Evolutionary conservation across 2,113 vertebrate genomes (phyloP).

Genomic region (Morone saxatilis): DNA sequence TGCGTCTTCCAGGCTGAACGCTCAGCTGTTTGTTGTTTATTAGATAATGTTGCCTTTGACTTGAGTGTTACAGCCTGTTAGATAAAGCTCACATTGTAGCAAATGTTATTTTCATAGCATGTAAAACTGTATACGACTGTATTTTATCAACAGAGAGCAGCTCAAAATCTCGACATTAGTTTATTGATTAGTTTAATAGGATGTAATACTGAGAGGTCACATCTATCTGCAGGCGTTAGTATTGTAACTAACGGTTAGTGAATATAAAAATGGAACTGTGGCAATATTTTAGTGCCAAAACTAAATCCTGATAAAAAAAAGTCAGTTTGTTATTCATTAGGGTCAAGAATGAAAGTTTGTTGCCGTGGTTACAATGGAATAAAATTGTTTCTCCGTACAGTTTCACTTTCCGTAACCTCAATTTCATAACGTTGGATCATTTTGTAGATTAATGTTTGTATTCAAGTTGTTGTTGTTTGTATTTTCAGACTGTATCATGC

Average conservation of each 20-base stretch:
- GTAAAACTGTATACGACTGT: too few relatives aligned
- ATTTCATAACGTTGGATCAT: not conserved
- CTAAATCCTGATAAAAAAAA: not conserved
- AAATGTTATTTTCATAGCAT: not conserved
- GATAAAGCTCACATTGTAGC: too few relatives aligned
- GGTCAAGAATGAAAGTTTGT: too few relatives aligned
- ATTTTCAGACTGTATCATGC: not conserved
- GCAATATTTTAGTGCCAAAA: not conserved
- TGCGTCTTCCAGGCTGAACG: not conserved
- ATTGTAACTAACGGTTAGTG: too few relatives aligned
- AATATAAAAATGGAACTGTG: not conserved
- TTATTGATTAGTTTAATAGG: too few relatives aligned
- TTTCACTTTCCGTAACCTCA: not conserved
- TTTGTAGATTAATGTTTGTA: constrained; percentile 3
- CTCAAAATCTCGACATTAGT: too few relatives aligned
- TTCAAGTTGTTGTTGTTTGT: constrained; percentile 1
- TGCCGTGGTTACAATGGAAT: not conserved
- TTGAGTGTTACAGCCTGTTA: too few relatives aligned
- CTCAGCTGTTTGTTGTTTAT: not conserved
- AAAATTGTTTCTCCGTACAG: not conserved
- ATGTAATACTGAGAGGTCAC: too few relatives aligned
- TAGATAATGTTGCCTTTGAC: too few relatives aligned
- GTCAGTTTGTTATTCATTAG: too few relatives aligned
- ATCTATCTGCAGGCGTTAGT: too few relatives aligned
- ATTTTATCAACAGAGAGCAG: too few relatives aligned